Conservation (phyloP, 37 sponge, comb jelly and placozoan genomes). For the Corticium candelabrum region DNA sequence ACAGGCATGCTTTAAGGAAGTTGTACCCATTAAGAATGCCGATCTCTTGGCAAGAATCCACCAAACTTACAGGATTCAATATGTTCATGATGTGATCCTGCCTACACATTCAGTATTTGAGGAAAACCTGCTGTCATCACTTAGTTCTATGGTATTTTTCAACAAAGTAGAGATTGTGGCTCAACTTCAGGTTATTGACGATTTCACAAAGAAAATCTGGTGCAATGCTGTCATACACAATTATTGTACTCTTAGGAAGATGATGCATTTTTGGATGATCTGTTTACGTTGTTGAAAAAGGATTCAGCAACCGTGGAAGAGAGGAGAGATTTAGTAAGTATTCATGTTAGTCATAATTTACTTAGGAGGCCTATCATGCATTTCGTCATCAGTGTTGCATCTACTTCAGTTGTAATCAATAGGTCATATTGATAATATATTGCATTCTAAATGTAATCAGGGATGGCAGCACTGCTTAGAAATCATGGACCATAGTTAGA, state of each 20-base stretch:
- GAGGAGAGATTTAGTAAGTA: constrained; percentile 44
- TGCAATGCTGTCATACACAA: no score
- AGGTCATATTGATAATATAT: no score
- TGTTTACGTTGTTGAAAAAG: constrained; percentile 42
- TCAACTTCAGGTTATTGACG: constrained; percentile 22
- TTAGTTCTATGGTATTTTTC: constrained; percentile 68
- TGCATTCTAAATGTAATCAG: no score
- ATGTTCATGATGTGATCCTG: constrained; percentile 86
- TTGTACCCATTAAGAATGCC: constrained; percentile 73
- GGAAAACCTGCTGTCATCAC: constrained; percentile 83
- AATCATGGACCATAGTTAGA: no score
- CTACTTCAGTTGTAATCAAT: no score
- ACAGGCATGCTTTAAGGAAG: constrained; percentile 61
- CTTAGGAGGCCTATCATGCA: no score
- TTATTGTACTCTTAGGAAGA: constrained; percentile 38
- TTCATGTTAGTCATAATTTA: no score
- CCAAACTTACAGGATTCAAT: constrained; percentile 66
- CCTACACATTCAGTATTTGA: constrained; percentile 97
- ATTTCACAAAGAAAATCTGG: no score
- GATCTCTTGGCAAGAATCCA: constrained; percentile 72
- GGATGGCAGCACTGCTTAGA: no score
- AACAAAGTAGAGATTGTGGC: constrained; percentile 81
- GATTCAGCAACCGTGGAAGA: constrained; percentile 26
- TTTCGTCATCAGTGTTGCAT: no score
- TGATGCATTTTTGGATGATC: constrained; percentile 33